Evolutionary conservation across 2,113 vertebrate species (phyloP), one percentile per base, ranked within the genome.

Genomic region (Heterocephalus glaber): DNA sequence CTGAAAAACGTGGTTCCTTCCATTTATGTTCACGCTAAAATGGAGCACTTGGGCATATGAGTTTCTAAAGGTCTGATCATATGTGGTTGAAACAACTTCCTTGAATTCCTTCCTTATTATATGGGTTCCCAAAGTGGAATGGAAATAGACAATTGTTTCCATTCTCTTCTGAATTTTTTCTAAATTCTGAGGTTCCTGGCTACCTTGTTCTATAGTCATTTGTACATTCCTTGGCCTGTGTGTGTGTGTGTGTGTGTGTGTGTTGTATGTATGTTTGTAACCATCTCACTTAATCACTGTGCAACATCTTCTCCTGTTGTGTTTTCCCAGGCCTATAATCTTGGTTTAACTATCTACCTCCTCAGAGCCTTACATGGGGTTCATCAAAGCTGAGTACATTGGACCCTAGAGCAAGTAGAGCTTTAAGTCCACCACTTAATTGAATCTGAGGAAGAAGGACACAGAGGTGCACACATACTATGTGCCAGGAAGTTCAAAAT

Each of bases 161-260:
- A 35, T 12, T 35, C 12, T 66, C 13, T 14, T 30, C 49, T 70
- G 61, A 80, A 81, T 89, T 89, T 89, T 82, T 93, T 91, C 60
- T 97, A 85, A 76, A 38, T n/a, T 70, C 35, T 86, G 63, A 79
- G 24, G 54, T 24, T 85, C 56, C 58, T 72, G 47, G 65, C 3
- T 86, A 58, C 47, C 47, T 58, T 58, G 19, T 87, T 96, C 74
- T 70, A 65, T 92, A 66, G 33, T 88, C 81, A 92, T 74, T 92
- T 90, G 19, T 14, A 79, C 10, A 65, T 83, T 86, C 44, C 14
- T 76, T 47, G 20, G 41, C 52, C 38, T 68, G 60, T 83, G 19
- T 41, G 14, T 70, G 11, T 86, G n/a, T 66, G 77, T 86, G 14
- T 72, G 19, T 82, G 79, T 72, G 14, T 56, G 35, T 61, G 17